Conservation (phyloP, 2,113 vertebrate genomes). For the Dasypus novemcinctus region DNA sequence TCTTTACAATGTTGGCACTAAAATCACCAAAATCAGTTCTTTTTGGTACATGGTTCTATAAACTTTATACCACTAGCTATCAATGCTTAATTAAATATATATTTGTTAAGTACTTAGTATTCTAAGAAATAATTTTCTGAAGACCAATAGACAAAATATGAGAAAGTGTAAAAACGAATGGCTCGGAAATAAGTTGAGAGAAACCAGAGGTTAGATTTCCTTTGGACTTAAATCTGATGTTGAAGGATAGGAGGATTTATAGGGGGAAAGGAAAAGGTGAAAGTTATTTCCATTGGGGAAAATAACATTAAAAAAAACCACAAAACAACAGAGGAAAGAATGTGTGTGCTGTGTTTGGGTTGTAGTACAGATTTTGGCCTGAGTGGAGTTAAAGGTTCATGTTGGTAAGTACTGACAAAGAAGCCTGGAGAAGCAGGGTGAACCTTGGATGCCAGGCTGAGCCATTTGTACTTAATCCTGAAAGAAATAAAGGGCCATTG, state of each 20-base stretch:
- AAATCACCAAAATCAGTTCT: background rate
- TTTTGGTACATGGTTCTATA: background rate
- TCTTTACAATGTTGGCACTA: constrained; percentile 17
- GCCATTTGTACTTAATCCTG: constrained; percentile 58
- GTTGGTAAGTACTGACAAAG: constrained; percentile 49
- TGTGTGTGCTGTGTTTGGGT: background rate
- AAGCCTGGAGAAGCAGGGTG: constrained; percentile 11
- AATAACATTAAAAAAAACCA: background rate
- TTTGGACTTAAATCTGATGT: background rate
- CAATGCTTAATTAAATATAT: constrained; percentile 14
- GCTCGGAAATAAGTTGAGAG: constrained; percentile 8
- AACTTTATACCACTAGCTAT: background rate
- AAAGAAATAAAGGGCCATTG: constrained; percentile 71
- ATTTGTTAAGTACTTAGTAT: background rate
- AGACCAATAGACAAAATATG: background rate
- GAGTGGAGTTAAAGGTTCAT: constrained; percentile 44
- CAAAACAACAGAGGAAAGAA: background rate
- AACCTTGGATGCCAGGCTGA: constrained; percentile 50
- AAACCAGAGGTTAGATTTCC: background rate
- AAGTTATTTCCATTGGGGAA: background rate
- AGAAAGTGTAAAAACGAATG: background rate
- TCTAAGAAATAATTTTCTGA: background rate
- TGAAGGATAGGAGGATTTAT: background rate
- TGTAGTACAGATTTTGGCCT: background rate
- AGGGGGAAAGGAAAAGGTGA: background rate